These are phyloP conservation scores for Nesometra sesokonis DNA, from an alignment of 35 echinoderm and acorn worm genomes.

Conservation along the genomic window DNA sequence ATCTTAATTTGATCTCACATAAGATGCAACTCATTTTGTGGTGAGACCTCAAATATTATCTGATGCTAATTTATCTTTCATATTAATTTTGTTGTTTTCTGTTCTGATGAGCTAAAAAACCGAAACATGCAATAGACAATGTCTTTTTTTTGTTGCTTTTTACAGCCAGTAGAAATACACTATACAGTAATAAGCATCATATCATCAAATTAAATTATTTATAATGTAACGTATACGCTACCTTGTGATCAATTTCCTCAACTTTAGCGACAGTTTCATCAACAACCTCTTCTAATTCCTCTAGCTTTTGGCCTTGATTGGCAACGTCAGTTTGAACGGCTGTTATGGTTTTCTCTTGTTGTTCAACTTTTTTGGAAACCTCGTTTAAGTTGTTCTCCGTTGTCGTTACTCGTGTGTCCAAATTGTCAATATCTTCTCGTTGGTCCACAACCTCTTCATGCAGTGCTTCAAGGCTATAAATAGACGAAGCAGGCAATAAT, in stretches of 20 bases:
- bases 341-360: constrained; percentile 57
- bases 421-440: constrained; percentile 53
- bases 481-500: neutral
- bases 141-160: too few relatives aligned
- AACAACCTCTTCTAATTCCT: constrained; percentile 65
- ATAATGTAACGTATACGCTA: neutral
- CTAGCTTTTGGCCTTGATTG: constrained; percentile 64
- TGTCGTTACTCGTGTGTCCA: constrained; percentile 54
- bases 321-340: constrained; percentile 71
- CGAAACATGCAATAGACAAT: too few relatives aligned
- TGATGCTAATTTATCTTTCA: too few relatives aligned
- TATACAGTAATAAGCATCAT: neutral
- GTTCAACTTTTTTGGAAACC: constrained; percentile 50
- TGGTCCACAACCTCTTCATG: constrained; percentile 54
- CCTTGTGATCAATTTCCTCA: constrained; percentile 93
- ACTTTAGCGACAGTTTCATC: constrained; percentile 79
- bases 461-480: constrained; percentile 41
- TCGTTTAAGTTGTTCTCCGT: constrained; percentile 47
- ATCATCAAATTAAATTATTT: neutral
- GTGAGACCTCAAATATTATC: too few relatives aligned
- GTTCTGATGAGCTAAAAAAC: too few relatives aligned
- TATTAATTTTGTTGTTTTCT: too few relatives aligned
- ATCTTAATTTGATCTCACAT: too few relatives aligned
- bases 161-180: neutral
- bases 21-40: too few relatives aligned